These are phyloP conservation scores for Tipula helvola DNA, from an alignment of 2,888 invertebrate genomes.

Conservation along the genomic window DNA sequence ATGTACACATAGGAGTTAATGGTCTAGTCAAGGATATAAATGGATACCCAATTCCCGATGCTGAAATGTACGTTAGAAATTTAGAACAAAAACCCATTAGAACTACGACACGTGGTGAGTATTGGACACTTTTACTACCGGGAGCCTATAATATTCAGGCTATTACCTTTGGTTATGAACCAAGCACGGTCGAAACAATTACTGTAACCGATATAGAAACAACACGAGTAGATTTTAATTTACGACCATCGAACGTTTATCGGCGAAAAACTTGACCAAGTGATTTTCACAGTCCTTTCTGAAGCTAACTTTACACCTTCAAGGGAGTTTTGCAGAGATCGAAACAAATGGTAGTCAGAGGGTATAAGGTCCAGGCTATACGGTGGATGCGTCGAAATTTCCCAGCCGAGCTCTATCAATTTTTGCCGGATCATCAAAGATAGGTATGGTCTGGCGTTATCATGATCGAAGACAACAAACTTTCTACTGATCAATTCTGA, in stretches of 20 bases:
- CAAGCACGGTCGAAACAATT: constrained; percentile 33
- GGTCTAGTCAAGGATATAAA: constrained; percentile 32
- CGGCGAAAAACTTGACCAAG: too few species aligned
- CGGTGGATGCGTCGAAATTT: too few species aligned
- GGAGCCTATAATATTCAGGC: constrained; percentile 71
- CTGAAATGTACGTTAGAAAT: constrained; percentile 60
- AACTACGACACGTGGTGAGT: constrained; percentile 74
- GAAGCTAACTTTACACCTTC: too few species aligned
- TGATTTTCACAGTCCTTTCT: too few species aligned
- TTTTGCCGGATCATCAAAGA: too few species aligned
- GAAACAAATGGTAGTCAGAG: too few species aligned
- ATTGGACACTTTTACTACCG: constrained; percentile 85
- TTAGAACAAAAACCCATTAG: constrained; percentile 65
- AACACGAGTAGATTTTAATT: constrained; percentile 30
- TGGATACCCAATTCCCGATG: constrained; percentile 43
- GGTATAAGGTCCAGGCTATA: too few species aligned
- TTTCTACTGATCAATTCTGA: too few species aligned
- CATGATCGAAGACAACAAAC: too few species aligned
- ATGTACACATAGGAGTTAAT: constrained; percentile 57
- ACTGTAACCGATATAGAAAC: constrained; percentile 32
- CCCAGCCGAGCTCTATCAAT: too few species aligned
- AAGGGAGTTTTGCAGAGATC: too few species aligned
- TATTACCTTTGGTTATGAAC: constrained; percentile 50
- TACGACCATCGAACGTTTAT: constrained; percentile 31
- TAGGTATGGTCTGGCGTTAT: too few species aligned